Evolutionary conservation across 2,113 vertebrate genomes (phyloP).

Genomic region (Camelus bactrianus): DNA sequence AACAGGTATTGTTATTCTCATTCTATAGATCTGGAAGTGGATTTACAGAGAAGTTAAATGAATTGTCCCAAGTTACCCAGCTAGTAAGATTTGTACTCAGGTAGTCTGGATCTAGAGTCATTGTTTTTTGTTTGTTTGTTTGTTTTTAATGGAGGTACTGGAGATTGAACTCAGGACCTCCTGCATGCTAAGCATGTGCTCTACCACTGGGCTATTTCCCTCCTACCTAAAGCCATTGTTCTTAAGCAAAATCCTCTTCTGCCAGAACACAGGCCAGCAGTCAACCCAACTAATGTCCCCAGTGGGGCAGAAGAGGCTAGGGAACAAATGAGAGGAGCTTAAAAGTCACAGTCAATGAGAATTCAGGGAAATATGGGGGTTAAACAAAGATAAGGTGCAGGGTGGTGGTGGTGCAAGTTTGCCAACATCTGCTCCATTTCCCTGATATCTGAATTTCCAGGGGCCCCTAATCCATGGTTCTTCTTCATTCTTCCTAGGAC

Average conservation of each 20-base stretch:
- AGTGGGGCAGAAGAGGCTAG: neutral
- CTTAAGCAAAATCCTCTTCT: conserved; percentile 4
- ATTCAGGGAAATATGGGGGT: neutral
- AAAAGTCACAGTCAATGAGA: neutral
- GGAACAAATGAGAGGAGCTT: neutral
- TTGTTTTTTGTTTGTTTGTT: neutral
- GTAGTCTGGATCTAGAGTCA: neutral
- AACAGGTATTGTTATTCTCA: neutral
- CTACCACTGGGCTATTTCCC: too few species aligned
- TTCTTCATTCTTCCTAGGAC: neutral
- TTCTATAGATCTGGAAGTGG: conserved; percentile 21
- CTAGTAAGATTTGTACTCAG: neutral
- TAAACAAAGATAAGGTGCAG: neutral
- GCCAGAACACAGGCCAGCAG: neutral
- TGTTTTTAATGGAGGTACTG: too few species aligned
- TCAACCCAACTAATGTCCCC: neutral
- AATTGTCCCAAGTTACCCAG: neutral
- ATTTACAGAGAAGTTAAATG: neutral
- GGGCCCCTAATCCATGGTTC: neutral
- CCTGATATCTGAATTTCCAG: neutral
- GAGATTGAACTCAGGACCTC: too few species aligned
- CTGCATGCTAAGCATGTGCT: too few species aligned
- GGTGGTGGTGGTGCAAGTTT: neutral
- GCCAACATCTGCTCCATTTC: neutral
- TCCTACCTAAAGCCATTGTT: neutral